These are phyloP conservation scores for Microchrysa polita DNA, from an alignment of 2,888 invertebrate genomes.

Conservation along the genomic window DNA sequence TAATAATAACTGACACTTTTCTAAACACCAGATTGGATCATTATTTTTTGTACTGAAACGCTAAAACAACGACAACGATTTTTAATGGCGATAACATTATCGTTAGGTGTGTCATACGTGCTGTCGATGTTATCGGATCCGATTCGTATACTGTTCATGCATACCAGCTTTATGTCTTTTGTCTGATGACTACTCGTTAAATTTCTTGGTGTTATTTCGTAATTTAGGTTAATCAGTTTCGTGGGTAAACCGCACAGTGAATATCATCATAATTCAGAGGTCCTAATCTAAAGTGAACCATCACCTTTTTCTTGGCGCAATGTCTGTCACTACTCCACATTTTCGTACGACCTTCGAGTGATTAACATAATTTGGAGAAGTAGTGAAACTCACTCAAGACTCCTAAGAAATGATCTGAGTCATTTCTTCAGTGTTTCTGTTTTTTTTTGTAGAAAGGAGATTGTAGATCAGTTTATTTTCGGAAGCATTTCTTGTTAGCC, in stretches of 20 bases:
- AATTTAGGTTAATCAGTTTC: constrained; percentile 35
- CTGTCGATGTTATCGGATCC: constrained; percentile 32
- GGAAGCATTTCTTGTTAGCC: background rate
- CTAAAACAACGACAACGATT: constrained; percentile 33
- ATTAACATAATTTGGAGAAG: constrained; percentile 14
- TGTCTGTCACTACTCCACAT: constrained; percentile 17
- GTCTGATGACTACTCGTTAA: background rate
- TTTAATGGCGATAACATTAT: constrained; percentile 35
- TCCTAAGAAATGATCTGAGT: background rate
- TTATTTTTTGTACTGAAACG: constrained; percentile 17
- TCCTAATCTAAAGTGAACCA: constrained; percentile 18
- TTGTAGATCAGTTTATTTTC: background rate
- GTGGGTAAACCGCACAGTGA: background rate
- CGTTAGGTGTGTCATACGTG: constrained; percentile 45
- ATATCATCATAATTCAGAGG: background rate
- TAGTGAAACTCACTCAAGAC: background rate
- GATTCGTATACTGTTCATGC: background rate
- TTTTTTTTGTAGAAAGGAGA: background rate
- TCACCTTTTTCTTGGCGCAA: constrained; percentile 2
- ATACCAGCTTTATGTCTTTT: too few relatives aligned
- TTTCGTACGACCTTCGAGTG: constrained; percentile 24
- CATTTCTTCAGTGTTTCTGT: too few relatives aligned
- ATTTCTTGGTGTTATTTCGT: constrained; percentile 39
- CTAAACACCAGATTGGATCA: background rate
- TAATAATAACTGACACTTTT: constrained; percentile 10